A percentile compares a stretch with the other conserved stretches of the same genome.
Evolutionary conservation across 2,113 vertebrate genomes (phyloP).

Genomic region (Psophia crepitans): DNA sequence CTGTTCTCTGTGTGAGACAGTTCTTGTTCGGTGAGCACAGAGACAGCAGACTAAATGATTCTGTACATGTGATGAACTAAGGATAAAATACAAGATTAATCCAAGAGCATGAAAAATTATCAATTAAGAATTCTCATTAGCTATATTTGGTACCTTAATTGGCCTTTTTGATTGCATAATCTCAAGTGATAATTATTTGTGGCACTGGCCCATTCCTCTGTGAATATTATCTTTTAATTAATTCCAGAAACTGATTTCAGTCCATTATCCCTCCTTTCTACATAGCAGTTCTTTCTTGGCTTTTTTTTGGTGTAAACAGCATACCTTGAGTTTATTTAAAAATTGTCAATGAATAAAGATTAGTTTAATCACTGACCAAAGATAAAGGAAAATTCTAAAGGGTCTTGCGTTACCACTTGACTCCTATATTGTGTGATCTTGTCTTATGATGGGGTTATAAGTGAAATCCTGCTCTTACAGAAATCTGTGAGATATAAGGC

Average conservation of each 20-base stretch:
- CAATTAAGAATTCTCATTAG: conserved; percentile 72
- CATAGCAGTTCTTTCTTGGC: conserved; percentile 11
- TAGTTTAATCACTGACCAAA: not conserved
- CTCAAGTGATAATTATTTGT: conserved; percentile 72
- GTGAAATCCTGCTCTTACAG: not conserved
- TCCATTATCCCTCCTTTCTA: conserved; percentile 28
- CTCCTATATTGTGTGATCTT: not conserved
- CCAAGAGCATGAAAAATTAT: conserved; percentile 63
- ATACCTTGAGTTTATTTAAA: not conserved
- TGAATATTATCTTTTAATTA: conserved; percentile 74
- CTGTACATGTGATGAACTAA: not conserved
- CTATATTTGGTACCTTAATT: conserved; percentile 65
- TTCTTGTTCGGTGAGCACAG: not conserved
- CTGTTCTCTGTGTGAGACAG: not conserved
- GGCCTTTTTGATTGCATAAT: conserved; percentile 64
- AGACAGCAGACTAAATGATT: not conserved
- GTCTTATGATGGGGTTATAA: not conserved
- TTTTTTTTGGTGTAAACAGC: not conserved
- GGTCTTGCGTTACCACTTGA: not conserved
- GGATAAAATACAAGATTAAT: conserved; percentile 18
- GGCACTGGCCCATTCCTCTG: conserved; percentile 45
- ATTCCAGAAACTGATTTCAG: conserved; percentile 55
- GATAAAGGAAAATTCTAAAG: not conserved
- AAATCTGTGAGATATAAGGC: not conserved
- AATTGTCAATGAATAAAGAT: conserved; percentile 11